phyloP scores from a whole-genome alignment of 92 coral and sea anemone species.

The Bergia sp. region DNA sequence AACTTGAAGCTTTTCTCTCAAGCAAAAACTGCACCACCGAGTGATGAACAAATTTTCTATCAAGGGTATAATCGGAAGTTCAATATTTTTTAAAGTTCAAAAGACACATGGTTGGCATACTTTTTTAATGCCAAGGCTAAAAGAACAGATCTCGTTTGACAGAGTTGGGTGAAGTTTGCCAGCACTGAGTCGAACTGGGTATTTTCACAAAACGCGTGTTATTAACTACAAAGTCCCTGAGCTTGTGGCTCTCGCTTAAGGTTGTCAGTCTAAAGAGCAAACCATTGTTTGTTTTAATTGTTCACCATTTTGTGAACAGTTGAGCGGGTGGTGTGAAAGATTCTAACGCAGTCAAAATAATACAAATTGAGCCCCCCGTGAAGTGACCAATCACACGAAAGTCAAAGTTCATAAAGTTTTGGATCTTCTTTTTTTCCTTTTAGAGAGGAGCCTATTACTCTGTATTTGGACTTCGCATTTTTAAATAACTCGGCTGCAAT shows the following conservation, averaged over 20 bases:
- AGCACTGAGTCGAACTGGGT: conserved; percentile 39
- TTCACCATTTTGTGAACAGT: not conserved
- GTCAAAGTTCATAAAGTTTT: too few relatives aligned
- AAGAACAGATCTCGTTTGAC: not conserved
- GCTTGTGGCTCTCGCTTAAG: conserved; percentile 61
- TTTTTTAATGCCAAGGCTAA: conserved; percentile 42
- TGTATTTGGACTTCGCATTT: not conserved
- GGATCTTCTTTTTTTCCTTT: not conserved
- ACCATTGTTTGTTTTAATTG: not conserved
- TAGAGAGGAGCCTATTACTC: not conserved
- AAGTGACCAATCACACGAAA: not conserved
- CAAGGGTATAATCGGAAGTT: too few relatives aligned
- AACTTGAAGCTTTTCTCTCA: not conserved
- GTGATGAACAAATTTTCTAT: too few relatives aligned
- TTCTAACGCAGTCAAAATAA: not conserved
- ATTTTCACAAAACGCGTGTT: conserved; percentile 75
- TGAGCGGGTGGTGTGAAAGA: not conserved
- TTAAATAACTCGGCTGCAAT: not conserved
- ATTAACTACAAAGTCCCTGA: conserved; percentile 43
- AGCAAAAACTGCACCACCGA: not conserved
- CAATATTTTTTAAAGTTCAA: too few relatives aligned
- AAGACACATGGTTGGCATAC: not conserved
- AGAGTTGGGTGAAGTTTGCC: too few relatives aligned
- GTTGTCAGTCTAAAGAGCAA: conserved; percentile 54
- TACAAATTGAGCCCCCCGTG: not conserved